Base-by-base conservation (phyloP, 2,113 vertebrate genomes). In the Aegotheles bennettii region DNA sequence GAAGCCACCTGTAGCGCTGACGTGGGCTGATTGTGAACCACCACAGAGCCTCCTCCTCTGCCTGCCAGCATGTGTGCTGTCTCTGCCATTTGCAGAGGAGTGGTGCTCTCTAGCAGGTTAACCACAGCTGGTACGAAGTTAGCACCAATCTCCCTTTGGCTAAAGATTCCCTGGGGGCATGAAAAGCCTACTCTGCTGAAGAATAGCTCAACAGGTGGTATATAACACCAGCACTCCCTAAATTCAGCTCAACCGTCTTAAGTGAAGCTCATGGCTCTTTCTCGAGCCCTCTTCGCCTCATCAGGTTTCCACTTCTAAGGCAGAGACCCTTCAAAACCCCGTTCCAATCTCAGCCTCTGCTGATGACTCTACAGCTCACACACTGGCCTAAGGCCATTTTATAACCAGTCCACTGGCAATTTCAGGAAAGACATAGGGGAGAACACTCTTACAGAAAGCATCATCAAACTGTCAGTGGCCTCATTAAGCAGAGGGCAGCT, bases 91-190 rank as follows among this genome's bases (percentile, higher is more conserved):
- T 19, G 26, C 74, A 40, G 53, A 73, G 59, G 18, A 43, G 0
- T 5, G 0, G 7, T 29, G 21, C 15, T 35, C 64, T 63, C 28
- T 3, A 35, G 28, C 40, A 68, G n/a, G 11, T 53, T 43, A 67
- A 33, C 69, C 18, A 40, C 0, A 0, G 35, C 10, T 2, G 65
- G 25, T 18, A 35, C 2, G 18, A 69, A 65, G 51, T 35, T 10
- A 75, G 28, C 24, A 42, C 26, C 1, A 14, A 2, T n/a, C 47
- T 86, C n/a, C 29, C 29, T 13, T 25, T 43, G 29, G 45, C 21
- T 61, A 56, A 79, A 65, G 20, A 26, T 79, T 74, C 26, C 56
- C 36, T 17, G 67, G n/a, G 51, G 56, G 20, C 42, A 19, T 33
- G 28, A 9, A 47, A 65, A 70, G 31, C 13, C 29, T 47, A 1